Conservation (phyloP, 2,113 vertebrate species). For the Microtus ochrogaster region DNA sequence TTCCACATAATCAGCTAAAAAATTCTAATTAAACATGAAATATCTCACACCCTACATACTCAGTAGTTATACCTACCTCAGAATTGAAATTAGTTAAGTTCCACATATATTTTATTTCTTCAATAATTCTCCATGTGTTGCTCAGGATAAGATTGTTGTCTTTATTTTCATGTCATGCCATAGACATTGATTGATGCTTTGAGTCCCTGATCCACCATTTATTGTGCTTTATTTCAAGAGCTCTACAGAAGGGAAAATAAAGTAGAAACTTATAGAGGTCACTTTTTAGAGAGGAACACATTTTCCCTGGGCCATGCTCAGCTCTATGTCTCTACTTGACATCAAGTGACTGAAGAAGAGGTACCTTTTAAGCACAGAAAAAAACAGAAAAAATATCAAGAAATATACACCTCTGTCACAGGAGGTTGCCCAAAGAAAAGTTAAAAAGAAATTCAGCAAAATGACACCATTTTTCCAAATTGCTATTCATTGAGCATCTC, state of each 20-base stretch:
- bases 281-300: not conserved
- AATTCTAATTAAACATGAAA: not conserved
- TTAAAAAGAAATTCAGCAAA: conserved; percentile 38
- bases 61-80: not conserved
- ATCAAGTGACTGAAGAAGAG: not conserved
- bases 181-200: not conserved
- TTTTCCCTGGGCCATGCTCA: not conserved
- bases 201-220: not conserved
- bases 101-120: not conserved
- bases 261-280: not conserved
- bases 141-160: not conserved
- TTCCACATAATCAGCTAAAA: not conserved
- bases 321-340: not conserved
- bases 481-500: conserved; percentile 67
- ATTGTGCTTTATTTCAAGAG: not conserved
- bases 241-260: not conserved
- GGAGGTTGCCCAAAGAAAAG: not conserved
- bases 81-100: not conserved
- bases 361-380: not conserved
- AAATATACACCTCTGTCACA: not conserved
- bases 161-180: not conserved
- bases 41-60: not conserved
- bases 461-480: conserved; percentile 6
- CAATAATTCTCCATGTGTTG: not conserved
- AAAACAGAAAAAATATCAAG: not conserved